phyloP scores from a whole-genome alignment of 2,888 invertebrate genomes.

The Nephrotoma flavescens region DNA sequence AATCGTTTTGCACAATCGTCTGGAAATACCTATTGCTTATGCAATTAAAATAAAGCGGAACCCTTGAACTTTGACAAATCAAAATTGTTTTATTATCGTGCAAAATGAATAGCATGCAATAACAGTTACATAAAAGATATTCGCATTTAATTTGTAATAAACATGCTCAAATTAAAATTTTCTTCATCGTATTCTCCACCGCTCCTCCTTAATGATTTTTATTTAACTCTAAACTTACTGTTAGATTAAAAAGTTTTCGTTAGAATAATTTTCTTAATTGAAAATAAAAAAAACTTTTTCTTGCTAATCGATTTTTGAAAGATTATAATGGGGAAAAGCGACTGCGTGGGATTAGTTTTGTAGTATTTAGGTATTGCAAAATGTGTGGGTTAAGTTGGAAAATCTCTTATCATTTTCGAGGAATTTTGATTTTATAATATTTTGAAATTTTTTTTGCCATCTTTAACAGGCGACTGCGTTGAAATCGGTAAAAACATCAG shows the following conservation, averaged over 20 bases:
- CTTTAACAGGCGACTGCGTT: too few relatives aligned
- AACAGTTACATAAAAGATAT: background rate
- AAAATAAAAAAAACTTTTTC: background rate
- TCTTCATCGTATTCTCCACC: background rate
- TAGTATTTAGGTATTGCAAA: too few relatives aligned
- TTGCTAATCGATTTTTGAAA: background rate
- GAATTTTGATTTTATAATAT: too few relatives aligned
- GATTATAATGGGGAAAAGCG: background rate
- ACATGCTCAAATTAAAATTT: background rate
- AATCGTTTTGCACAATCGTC: background rate
- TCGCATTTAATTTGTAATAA: background rate
- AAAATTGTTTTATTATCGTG: background rate
- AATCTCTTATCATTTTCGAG: too few relatives aligned
- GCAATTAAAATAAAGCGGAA: background rate
- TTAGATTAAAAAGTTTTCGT: background rate
- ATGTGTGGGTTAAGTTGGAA: too few relatives aligned
- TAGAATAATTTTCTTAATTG: background rate
- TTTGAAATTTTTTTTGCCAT: too few relatives aligned
- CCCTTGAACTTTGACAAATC: background rate
- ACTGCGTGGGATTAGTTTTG: background rate
- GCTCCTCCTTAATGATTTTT: background rate
- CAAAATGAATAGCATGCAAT: background rate
- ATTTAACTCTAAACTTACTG: background rate
- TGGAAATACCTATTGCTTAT: background rate
- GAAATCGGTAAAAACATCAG: too few relatives aligned